Percentiles rank a stretch among this genome's conserved stretches.
These are phyloP conservation scores for Halictus ligatus DNA, from an alignment of 2,888 invertebrate species.

Conservation along the genomic window DNA sequence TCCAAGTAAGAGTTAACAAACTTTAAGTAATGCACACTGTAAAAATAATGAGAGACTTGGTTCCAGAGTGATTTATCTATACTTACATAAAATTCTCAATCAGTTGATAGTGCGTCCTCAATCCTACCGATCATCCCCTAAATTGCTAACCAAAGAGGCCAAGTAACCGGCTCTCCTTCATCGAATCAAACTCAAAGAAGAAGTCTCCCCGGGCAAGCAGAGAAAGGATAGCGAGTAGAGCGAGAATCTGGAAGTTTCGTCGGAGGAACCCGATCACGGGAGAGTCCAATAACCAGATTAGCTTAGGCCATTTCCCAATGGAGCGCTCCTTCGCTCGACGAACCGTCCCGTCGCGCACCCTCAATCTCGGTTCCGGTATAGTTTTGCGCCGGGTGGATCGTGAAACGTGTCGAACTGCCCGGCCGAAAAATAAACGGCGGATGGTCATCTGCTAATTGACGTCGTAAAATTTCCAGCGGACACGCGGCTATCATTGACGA, in stretches of 20 bases:
- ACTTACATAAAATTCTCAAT: neutral
- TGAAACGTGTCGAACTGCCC: conserved; percentile 61
- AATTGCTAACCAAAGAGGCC: neutral
- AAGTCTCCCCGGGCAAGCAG: neutral
- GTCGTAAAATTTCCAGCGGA: conserved; percentile 57
- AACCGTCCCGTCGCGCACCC: conserved; percentile 35
- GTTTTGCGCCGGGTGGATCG: conserved; percentile 50
- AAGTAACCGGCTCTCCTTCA: neutral
- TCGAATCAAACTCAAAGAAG: conserved; percentile 5
- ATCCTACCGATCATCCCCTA: neutral
- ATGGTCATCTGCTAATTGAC: conserved; percentile 65
- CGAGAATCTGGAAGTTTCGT: conserved; percentile 41
- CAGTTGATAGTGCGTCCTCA: neutral
- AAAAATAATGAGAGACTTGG: neutral
- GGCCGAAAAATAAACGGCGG: conserved; percentile 59
- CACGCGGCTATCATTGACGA: conserved; percentile 12
- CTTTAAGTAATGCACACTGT: neutral
- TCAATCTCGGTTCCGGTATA: conserved; percentile 43
- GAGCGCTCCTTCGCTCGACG: conserved; percentile 46
- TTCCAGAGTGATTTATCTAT: neutral
- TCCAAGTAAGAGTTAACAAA: neutral
- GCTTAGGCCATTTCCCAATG: conserved; percentile 56
- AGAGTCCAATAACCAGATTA: conserved; percentile 70
- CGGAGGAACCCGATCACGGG: conserved; percentile 13
- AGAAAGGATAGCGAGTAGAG: neutral